Evolutionary conservation across 2,113 vertebrate genomes (phyloP).

Genomic region (Shinisaurus crocodilurus): DNA sequence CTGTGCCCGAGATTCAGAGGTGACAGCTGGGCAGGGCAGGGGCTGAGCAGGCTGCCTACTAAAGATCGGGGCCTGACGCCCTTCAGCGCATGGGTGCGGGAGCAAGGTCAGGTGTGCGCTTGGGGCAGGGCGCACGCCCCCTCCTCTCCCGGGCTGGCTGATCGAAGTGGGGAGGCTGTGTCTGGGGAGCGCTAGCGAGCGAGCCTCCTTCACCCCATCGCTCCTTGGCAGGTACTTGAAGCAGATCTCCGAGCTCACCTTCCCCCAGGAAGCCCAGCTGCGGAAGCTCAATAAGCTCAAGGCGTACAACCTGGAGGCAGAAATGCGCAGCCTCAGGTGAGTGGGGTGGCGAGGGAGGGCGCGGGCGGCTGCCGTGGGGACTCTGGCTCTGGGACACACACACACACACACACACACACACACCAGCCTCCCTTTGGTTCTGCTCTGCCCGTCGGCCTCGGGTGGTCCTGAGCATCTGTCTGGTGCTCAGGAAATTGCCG

Average conservation of each 20-base stretch:
- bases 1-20: neutral
- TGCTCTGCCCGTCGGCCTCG: neutral
- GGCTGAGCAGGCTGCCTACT: neutral
- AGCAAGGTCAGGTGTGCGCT: accelerated
- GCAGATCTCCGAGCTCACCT: constrained; percentile 85
- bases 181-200: too few relatives aligned
- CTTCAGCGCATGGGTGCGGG: neutral
- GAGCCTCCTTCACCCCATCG: neutral
- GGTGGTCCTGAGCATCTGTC: neutral
- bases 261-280: constrained; percentile 77
- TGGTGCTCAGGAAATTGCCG: neutral
- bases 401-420: too few relatives aligned
- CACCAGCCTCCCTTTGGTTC: too few relatives aligned
- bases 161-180: neutral
- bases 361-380: neutral
- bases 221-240: constrained; percentile 84
- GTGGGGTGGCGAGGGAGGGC: neutral
- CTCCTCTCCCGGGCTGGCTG: accelerated
- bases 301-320: constrained; percentile 81
- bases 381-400: neutral
- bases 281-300: constrained; percentile 86
- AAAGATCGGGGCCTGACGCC: neutral
- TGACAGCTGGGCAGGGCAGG: neutral
- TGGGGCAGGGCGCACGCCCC: neutral
- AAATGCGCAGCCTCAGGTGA: constrained; percentile 88